phyloP scores from a whole-genome alignment of 2,797 vertebrate species.

The Crocodylus rhombifer region DNA sequence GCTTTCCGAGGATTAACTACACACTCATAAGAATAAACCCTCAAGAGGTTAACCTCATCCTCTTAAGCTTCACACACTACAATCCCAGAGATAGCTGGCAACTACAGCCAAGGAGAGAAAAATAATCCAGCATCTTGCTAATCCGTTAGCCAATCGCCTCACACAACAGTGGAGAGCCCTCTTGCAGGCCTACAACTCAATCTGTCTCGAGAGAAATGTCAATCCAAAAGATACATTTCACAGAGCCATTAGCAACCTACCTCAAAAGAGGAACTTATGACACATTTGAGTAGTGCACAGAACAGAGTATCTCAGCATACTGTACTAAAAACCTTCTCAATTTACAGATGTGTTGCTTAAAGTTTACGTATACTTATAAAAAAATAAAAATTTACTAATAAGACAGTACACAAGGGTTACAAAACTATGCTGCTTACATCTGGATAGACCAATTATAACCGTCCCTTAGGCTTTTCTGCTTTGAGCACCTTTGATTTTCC shows the following conservation, averaged over 20 bases:
- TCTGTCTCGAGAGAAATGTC: slow-evolving; percentile 64
- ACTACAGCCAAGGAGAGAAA: slow-evolving; percentile 75
- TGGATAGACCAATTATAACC: neutral
- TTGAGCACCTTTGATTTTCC: neutral
- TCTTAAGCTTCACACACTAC: slow-evolving; percentile 83
- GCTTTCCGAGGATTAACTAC: slow-evolving; percentile 82
- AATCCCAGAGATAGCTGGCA: slow-evolving; percentile 80
- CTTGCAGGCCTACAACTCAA: slow-evolving; percentile 76
- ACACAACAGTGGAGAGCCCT: slow-evolving; percentile 70
- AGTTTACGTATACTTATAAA: neutral
- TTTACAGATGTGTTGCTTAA: neutral
- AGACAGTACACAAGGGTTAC: neutral
- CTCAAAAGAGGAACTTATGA: slow-evolving; percentile 36
- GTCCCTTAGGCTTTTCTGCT: neutral
- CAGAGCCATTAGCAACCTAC: slow-evolving; percentile 30
- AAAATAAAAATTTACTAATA: neutral
- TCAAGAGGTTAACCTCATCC: slow-evolving; percentile 84
- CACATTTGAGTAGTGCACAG: neutral
- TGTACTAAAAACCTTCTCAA: neutral
- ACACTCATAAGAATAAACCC: slow-evolving; percentile 80
- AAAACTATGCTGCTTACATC: neutral
- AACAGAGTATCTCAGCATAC: neutral
- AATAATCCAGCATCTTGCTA: slow-evolving; percentile 82
- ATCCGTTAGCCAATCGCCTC: slow-evolving; percentile 83
- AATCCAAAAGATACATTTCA: slow-evolving; percentile 46